Conservation (phyloP, 2,797 vertebrate genomes). For the Coccyzus lansbergi region DNA sequence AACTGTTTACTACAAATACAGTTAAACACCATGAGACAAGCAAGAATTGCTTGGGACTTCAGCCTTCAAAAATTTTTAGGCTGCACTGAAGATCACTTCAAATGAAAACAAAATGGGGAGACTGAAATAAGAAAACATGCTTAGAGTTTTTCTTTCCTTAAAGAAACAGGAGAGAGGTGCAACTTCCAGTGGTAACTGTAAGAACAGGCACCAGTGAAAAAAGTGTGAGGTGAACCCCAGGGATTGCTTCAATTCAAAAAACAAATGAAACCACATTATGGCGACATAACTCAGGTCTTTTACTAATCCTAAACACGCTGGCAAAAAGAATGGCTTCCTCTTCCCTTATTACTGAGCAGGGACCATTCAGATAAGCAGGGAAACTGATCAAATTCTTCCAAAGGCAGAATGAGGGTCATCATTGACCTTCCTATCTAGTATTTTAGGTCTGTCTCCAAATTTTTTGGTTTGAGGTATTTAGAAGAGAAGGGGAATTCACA, state of each 20-base stretch:
- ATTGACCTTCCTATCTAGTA: background rate
- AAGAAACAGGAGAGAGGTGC: background rate
- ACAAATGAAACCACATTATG: background rate
- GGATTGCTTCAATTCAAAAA: background rate
- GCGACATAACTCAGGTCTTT: background rate
- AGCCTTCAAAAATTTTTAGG: background rate
- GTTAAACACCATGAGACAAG: background rate
- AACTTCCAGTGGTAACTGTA: background rate
- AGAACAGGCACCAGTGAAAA: background rate
- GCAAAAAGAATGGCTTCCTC: background rate
- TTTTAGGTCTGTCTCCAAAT: background rate
- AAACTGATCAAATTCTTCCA: background rate
- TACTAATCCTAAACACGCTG: background rate
- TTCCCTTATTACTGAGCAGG: background rate
- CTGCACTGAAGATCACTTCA: background rate
- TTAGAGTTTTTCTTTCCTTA: background rate
- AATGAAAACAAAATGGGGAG: background rate
- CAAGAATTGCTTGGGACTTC: background rate
- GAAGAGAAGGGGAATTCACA: background rate
- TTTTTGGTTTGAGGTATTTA: background rate
- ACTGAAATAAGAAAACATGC: background rate
- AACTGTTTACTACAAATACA: background rate
- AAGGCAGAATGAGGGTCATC: background rate
- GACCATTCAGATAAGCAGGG: accelerated
- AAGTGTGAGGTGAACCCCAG: background rate